Base-by-base conservation (phyloP, 1,140 invertebrate genomes). In the Hesperophylax magnus region DNA sequence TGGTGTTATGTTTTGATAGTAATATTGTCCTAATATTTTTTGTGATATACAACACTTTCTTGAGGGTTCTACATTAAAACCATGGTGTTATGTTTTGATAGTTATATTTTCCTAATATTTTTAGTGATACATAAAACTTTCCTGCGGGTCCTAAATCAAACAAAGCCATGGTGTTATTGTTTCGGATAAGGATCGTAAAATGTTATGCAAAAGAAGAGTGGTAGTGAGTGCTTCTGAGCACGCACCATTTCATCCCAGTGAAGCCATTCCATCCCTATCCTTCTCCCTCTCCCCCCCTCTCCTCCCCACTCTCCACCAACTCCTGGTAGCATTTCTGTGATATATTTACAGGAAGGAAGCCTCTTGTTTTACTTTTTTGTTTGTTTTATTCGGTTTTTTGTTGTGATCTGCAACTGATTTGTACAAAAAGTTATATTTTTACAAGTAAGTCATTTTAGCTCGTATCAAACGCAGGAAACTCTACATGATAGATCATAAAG, bases 141-240 rank as follows among this genome's bases (percentile, higher is more conserved):
- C 34, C 34, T 39, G 34, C 5, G 34, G 9, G 7, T 39, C 34
- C 8, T 39, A 39, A 1, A 39, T 39, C 34, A 39, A 39, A 39
- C 34, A 39, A 39, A 39, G 34, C 34, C 34, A 39, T 4, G 5
- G 34, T 39, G 34, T 83, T 81, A 83, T 83, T 81, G 79, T 83
- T 83, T 81, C 20, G 79, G 60, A 83, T 69, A 76, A 78, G 74
- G 79, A 52, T 77, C 82, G 77, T 83, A 81, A 81, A 83, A 81
- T 63, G 69, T 81, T 81, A 83, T 83, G 77, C 82, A 81, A 76
- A 58, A 72, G 61, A 60, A 53, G 27, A 58, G 18, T 47, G 39
- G 39, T 34, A 39, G 75, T 20, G 31, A 77, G 54, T 61, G 56
- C 31, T 63, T 63, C 58, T 31, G 72, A 69, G 67, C 81, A 81